These are phyloP conservation scores for Patiria miniata DNA, from an alignment of 35 echinoderm and acorn worm species.

Conservation along the genomic window DNA sequence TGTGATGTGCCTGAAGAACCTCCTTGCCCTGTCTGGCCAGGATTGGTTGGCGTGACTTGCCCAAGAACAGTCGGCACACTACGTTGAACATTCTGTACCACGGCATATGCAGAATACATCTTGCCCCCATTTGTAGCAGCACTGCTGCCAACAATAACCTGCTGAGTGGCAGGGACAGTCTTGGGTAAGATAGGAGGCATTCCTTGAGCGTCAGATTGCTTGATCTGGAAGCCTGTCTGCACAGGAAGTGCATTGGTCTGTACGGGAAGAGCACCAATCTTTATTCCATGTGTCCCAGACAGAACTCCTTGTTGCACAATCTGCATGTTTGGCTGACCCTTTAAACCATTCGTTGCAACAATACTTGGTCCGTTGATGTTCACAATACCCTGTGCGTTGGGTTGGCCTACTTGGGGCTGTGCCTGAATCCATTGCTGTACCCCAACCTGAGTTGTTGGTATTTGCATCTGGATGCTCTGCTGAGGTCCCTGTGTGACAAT, in stretches of 20 bases:
- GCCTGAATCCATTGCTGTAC: background rate
- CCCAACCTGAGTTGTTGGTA: background rate
- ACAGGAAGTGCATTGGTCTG: background rate
- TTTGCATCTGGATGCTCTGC: slow-evolving; percentile 13
- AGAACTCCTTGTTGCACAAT: slow-evolving; percentile 12
- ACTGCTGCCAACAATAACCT: background rate
- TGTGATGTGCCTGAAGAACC: background rate
- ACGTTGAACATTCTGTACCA: slow-evolving; percentile 25
- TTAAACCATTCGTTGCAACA: slow-evolving; percentile 10
- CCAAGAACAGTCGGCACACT: slow-evolving; percentile 12
- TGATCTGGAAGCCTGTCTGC: background rate
- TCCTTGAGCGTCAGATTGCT: slow-evolving; percentile 12
- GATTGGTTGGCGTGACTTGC: background rate
- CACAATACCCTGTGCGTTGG: slow-evolving; percentile 12
- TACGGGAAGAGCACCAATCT: background rate
- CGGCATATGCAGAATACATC: background rate
- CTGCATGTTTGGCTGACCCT: slow-evolving; percentile 1
- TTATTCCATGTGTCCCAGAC: background rate
- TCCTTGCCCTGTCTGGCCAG: slow-evolving; percentile 11
- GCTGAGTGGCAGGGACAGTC: slow-evolving; percentile 1
- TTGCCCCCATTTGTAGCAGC: slow-evolving; percentile 10
- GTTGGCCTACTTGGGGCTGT: background rate
- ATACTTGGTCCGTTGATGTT: background rate
- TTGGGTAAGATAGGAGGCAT: background rate
- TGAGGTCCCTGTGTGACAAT: background rate